Conservation (phyloP, 2,888 invertebrate species). For the Drosophila prolongata region DNA sequence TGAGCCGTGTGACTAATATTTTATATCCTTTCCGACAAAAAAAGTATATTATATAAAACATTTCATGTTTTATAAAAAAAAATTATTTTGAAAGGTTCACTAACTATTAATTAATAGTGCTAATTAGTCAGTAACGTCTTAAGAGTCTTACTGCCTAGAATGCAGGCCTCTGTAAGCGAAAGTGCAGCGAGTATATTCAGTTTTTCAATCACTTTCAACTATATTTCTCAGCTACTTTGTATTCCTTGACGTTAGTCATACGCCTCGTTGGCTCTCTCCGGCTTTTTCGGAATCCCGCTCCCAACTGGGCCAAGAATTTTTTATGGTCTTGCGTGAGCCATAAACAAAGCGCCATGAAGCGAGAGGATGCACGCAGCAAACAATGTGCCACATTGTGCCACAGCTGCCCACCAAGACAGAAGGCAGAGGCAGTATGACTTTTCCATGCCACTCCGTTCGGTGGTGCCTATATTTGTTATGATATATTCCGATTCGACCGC, state of each 20-base stretch:
- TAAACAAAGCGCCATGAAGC: slow-evolving; percentile 34
- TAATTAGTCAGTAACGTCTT: too few relatives aligned
- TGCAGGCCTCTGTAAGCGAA: background rate
- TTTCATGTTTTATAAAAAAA: too few relatives aligned
- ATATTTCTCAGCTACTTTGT: slow-evolving; percentile 21
- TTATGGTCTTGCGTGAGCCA: slow-evolving; percentile 39
- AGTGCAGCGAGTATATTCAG: background rate
- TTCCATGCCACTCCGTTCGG: too few relatives aligned
- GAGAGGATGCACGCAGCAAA: slow-evolving; percentile 30
- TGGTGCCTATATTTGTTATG: background rate
- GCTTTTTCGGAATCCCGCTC: slow-evolving; percentile 7
- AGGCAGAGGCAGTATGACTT: too few relatives aligned
- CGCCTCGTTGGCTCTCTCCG: slow-evolving; percentile 10
- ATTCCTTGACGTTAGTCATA: slow-evolving; percentile 3
- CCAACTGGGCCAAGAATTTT: slow-evolving; percentile 29
- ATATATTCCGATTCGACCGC: background rate
- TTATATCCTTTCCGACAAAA: too few relatives aligned
- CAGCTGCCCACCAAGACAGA: background rate
- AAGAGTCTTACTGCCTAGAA: too few relatives aligned
- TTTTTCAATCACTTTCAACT: slow-evolving; percentile 1
- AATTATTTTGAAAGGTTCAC: too few relatives aligned
- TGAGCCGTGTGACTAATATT: too few relatives aligned
- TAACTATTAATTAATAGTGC: too few relatives aligned
- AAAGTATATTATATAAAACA: too few relatives aligned
- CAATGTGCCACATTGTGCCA: slow-evolving; percentile 42